These are phyloP conservation scores for Micromys minutus DNA, from an alignment of 2,113 vertebrate species.

Conservation along the genomic window DNA sequence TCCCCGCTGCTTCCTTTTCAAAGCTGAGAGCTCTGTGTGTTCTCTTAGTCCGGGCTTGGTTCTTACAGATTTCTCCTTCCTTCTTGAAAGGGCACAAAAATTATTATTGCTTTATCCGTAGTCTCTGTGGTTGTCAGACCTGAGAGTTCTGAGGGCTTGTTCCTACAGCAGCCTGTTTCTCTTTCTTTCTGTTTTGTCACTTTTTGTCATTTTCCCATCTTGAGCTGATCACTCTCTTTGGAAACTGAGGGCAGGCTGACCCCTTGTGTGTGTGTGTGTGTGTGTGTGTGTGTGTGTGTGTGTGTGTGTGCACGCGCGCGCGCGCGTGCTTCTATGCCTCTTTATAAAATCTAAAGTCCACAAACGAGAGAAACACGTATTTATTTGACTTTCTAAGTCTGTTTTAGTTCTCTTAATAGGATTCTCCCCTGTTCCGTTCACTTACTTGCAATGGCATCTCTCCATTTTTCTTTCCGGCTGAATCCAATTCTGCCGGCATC, in stretches of 20 bases:
- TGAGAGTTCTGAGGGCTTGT: not conserved
- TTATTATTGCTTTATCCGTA: not conserved
- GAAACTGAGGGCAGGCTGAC: not conserved
- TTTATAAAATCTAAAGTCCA: not conserved
- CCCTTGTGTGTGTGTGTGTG: not conserved
- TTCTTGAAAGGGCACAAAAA: not conserved
- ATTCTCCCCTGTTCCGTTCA: not conserved
- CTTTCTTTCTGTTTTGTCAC: not conserved
- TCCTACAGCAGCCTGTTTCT: not conserved
- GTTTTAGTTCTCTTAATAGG: not conserved
- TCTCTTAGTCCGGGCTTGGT: not conserved
- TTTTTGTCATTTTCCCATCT: not conserved
- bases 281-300: not conserved
- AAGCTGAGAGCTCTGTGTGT: not conserved
- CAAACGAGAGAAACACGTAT: not conserved
- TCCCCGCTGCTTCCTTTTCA: not conserved
- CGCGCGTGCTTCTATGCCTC: not conserved
- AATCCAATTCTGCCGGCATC: not conserved
- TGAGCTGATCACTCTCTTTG: not conserved
- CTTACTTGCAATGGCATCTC: too few relatives aligned
- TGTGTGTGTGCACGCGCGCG: not conserved
- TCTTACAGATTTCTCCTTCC: not conserved
- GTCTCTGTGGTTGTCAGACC: not conserved
- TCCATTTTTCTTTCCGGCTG: not conserved
- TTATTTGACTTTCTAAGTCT: not conserved